A percentile compares a stretch with the other conserved stretches of the same genome.
These are phyloP conservation scores for Hylyphantes graminicola DNA, from an alignment of 1,140 invertebrate species.

Conservation along the genomic window DNA sequence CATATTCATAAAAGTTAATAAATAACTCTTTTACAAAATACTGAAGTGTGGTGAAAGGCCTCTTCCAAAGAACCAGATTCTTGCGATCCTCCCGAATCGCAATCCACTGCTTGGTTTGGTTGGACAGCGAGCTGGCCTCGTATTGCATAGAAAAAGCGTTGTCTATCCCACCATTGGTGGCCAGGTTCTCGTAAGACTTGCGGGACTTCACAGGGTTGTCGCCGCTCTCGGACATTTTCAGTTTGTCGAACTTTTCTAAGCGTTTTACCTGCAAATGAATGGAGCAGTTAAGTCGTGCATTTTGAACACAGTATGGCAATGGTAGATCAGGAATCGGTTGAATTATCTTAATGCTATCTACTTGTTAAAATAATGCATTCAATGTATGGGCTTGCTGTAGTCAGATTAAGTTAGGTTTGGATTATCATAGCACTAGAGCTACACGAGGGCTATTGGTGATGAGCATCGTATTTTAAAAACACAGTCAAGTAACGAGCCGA, in stretches of 20 bases:
- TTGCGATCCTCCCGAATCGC: constrained; percentile 67
- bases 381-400: too few relatives aligned
- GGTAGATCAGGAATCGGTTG: too few relatives aligned
- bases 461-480: too few relatives aligned
- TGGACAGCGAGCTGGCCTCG: constrained; percentile 30
- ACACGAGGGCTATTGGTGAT: too few relatives aligned
- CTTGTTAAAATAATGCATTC: too few relatives aligned
- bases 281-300: too few relatives aligned
- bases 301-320: too few relatives aligned
- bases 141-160: constrained; percentile 46
- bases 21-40: constrained; percentile 83
- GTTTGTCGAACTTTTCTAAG: constrained; percentile 54
- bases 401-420: too few relatives aligned
- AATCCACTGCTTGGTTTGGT: constrained; percentile 40
- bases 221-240: constrained; percentile 48
- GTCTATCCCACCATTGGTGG: constrained; percentile 36
- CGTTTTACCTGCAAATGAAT: constrained; percentile 41
- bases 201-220: constrained; percentile 34
- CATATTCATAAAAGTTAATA: constrained; percentile 74
- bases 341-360: too few relatives aligned
- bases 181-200: constrained; percentile 54
- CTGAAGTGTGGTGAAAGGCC: constrained; percentile 83
- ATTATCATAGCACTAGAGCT: too few relatives aligned
- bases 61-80: constrained; percentile 86
- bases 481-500: too few relatives aligned